phyloP scores from a whole-genome alignment of 2,888 invertebrate species.

The Dyspetes luteomarginatus region DNA sequence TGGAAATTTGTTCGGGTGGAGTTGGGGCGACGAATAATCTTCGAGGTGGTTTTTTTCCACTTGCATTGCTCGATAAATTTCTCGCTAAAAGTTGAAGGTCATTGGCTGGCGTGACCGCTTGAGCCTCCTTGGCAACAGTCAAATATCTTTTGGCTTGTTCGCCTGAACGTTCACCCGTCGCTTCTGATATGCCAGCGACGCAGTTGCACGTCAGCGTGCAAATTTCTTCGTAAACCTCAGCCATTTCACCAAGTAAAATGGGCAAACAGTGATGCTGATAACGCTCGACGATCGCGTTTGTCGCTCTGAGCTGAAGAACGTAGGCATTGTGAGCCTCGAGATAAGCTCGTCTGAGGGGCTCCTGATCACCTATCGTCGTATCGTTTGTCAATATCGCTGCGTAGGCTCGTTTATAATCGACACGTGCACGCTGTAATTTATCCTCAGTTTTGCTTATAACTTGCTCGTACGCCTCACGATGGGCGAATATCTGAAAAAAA shows the following conservation, averaged over 20 bases:
- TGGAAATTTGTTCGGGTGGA: slow-evolving; percentile 84
- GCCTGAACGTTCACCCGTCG: slow-evolving; percentile 94
- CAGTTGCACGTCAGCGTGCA: slow-evolving; percentile 85
- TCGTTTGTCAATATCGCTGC: slow-evolving; percentile 89
- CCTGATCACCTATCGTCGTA: slow-evolving; percentile 83
- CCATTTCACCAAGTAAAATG: slow-evolving; percentile 93
- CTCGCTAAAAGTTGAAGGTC: slow-evolving; percentile 92
- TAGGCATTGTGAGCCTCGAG: slow-evolving; percentile 97
- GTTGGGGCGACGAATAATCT: slow-evolving; percentile 89
- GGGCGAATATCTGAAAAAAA: slow-evolving; percentile 88
- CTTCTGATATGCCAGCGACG: slow-evolving; percentile 91
- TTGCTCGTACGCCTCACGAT: slow-evolving; percentile 95
- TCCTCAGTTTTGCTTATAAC: slow-evolving; percentile 94
- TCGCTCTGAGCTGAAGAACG: slow-evolving; percentile 95
- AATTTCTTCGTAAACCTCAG: slow-evolving; percentile 96
- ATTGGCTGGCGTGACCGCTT: slow-evolving; percentile 88
- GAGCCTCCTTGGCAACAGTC: slow-evolving; percentile 90
- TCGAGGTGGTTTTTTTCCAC: slow-evolving; percentile 82
- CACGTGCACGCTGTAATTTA: slow-evolving; percentile 91
- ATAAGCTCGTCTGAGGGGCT: slow-evolving; percentile 89
- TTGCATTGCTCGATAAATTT: slow-evolving; percentile 83
- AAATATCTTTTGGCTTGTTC: slow-evolving; percentile 94
- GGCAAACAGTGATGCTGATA: slow-evolving; percentile 95
- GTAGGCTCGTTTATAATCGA: slow-evolving; percentile 94
- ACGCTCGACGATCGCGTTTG: slow-evolving; percentile 96